Percentiles rank a stretch among this genome's conserved stretches.
These are phyloP conservation scores for Lordiphosa andalusiaca DNA, from an alignment of 2,888 invertebrate genomes.

Conservation along the genomic window DNA sequence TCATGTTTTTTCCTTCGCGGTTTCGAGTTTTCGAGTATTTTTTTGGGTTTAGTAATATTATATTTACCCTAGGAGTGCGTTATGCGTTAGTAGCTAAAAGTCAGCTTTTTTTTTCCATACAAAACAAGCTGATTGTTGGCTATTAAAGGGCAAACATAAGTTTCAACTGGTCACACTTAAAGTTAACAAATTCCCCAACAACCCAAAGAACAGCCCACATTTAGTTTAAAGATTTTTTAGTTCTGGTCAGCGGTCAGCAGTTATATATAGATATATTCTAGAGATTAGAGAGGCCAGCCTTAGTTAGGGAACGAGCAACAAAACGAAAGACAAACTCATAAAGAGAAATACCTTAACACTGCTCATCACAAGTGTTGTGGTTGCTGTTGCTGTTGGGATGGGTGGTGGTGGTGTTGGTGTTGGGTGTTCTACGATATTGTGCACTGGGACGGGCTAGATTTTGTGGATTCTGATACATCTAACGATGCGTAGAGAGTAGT, in stretches of 20 bases:
- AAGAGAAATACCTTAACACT: conserved; percentile 74
- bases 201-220: no score
- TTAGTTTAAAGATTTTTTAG: no score
- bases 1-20: no score
- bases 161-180: no score
- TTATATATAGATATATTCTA: conserved; percentile 16
- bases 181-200: no score
- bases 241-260: neutral
- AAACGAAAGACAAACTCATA: conserved; percentile 23
- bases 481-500: conserved; percentile 24
- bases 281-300: conserved; percentile 1
- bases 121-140: no score
- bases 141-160: no score
- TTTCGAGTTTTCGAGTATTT: no score
- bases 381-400: conserved; percentile 47
- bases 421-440: conserved; percentile 75
- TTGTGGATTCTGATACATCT: conserved; percentile 78
- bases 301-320: conserved; percentile 28
- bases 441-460: conserved; percentile 78
- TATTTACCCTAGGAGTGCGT: no score
- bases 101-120: no score
- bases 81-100: no score
- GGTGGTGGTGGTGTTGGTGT: conserved; percentile 51
- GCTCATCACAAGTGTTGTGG: conserved; percentile 58
- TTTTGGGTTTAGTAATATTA: no score